Conservation (phyloP, 2,113 vertebrate genomes). For the Riparia riparia region DNA sequence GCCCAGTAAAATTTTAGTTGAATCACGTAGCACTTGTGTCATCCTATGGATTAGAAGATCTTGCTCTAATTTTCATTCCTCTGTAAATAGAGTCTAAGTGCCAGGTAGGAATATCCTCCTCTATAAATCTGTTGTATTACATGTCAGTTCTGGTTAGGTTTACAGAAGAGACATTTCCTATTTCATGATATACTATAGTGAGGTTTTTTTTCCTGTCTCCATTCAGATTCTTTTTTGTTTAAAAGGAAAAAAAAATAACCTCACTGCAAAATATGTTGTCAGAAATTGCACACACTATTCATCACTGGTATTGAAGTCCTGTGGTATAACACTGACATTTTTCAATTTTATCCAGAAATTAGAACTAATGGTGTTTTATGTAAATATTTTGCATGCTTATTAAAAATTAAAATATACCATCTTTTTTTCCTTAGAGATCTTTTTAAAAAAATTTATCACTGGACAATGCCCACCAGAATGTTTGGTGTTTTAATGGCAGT, state of each 20-base stretch:
- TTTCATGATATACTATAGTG: not conserved
- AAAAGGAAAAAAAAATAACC: not conserved
- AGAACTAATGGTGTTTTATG: not conserved
- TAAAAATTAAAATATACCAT: not conserved
- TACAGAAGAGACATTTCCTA: not conserved
- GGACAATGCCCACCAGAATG: not conserved
- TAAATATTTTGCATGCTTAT: not conserved
- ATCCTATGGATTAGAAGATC: not conserved
- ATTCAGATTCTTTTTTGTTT: not conserved
- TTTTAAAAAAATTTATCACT: not conserved
- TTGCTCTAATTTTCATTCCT: not conserved
- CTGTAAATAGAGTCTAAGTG: not conserved
- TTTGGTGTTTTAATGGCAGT: not conserved
- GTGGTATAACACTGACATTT: not conserved
- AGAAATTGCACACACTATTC: not conserved
- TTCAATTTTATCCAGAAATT: not conserved
- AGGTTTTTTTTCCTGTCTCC: not conserved
- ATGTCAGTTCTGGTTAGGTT: not conserved
- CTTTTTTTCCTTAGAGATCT: not conserved
- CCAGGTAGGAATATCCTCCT: not conserved
- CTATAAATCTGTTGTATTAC: not conserved
- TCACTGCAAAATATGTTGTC: not conserved
- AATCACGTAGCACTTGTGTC: not conserved
- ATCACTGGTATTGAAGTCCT: not conserved
- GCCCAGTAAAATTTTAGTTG: not conserved